These are phyloP conservation scores for Tadarida brasiliensis DNA, from an alignment of 2,797 vertebrate genomes.

Conservation along the genomic window DNA sequence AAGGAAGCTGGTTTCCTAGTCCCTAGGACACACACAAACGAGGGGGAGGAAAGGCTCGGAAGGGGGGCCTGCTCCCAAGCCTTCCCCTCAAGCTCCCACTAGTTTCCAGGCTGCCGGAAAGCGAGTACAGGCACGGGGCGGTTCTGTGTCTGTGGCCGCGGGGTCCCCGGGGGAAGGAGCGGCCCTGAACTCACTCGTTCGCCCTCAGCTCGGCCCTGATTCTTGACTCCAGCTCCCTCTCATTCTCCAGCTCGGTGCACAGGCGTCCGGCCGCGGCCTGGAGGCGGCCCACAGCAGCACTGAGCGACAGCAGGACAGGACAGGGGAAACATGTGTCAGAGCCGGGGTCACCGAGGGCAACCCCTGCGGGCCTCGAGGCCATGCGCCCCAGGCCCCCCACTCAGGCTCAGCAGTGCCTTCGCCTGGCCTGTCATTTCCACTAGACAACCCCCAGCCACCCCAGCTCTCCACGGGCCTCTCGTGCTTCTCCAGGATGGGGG, in stretches of 20 bases:
- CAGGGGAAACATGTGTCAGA: neutral
- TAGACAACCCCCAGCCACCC: neutral
- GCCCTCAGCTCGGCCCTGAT: conserved; percentile 84
- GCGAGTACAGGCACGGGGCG: too few species aligned
- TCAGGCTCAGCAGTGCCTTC: neutral
- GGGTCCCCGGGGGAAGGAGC: neutral
- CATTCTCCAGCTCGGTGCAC: conserved; percentile 87
- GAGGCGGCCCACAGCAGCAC: conserved; percentile 89
- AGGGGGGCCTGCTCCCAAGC: too few species aligned
- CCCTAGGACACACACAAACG: neutral
- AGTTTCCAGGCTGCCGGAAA: too few species aligned
- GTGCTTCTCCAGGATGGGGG: neutral
- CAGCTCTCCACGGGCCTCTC: neutral
- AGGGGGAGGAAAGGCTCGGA: too few species aligned
- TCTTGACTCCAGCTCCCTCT: conserved; percentile 88
- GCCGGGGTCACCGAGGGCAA: accelerated
- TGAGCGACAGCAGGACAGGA: conserved; percentile 73
- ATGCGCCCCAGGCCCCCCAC: neutral
- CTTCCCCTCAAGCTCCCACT: too few species aligned
- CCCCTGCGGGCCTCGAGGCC: neutral
- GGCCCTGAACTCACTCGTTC: conserved; percentile 82
- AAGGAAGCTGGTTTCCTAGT: neutral
- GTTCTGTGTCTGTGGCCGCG: too few species aligned
- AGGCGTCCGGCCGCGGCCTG: conserved; percentile 86
- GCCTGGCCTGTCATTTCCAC: neutral